phyloP scores from a whole-genome alignment of 2,888 invertebrate species.

The Tryphoninae sp. region DNA sequence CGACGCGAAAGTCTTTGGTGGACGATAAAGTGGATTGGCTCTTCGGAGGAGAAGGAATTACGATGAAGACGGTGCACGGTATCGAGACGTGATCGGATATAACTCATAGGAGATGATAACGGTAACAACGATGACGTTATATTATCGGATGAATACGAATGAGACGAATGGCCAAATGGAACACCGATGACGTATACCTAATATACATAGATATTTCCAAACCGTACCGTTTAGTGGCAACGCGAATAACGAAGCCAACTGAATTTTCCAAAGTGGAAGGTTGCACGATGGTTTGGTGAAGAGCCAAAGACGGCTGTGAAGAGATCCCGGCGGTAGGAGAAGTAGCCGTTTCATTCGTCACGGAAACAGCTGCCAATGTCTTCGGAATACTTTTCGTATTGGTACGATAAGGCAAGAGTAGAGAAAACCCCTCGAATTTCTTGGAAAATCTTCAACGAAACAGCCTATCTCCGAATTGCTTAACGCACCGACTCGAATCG shows the following conservation, averaged over 20 bases:
- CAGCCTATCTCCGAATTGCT: constrained; percentile 1
- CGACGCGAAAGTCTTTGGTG: not conserved
- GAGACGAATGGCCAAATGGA: not conserved
- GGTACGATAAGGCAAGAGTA: constrained; percentile 18
- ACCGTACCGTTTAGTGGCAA: no score
- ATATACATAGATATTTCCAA: no score
- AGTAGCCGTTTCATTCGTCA: constrained; percentile 37
- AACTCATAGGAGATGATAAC: not conserved
- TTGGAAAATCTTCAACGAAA: constrained; percentile 27
- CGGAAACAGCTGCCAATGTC: constrained; percentile 41
- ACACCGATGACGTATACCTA: no score
- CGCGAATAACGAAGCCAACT: not conserved
- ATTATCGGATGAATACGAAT: constrained; percentile 18
- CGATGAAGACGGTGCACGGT: not conserved
- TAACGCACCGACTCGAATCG: not conserved
- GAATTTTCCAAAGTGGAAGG: constrained; percentile 17
- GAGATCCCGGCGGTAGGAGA: constrained; percentile 15
- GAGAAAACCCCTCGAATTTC: constrained; percentile 28
- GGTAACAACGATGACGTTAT: constrained; percentile 12
- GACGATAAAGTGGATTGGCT: constrained; percentile 25
- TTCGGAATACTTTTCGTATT: constrained; percentile 27
- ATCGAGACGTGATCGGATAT: not conserved
- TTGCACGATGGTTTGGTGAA: constrained; percentile 44
- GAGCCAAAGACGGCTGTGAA: constrained; percentile 45
- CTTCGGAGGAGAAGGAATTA: not conserved